A percentile compares a stretch with the other conserved stretches of the same genome.
Conservation (phyloP, 1,140 invertebrate genomes). For the Zophobas atratus region DNA sequence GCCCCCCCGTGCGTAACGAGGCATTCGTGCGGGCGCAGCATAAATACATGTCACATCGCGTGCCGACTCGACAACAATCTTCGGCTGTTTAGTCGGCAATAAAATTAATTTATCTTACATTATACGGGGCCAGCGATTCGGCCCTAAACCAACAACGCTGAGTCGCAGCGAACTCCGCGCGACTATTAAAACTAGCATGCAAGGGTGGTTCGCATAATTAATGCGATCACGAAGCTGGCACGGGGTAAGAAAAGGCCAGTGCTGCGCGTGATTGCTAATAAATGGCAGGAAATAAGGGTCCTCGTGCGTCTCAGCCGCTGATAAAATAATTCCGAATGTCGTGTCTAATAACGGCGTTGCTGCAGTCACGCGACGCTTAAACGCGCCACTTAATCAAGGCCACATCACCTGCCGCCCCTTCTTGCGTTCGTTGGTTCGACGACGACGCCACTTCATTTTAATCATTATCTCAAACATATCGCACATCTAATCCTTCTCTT, state of each 20-base stretch:
- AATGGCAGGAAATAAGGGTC: constrained; percentile 68
- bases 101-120: constrained; percentile 69
- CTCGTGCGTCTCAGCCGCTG: constrained; percentile 66
- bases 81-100: constrained; percentile 68
- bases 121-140: constrained; percentile 60
- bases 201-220: constrained; percentile 67
- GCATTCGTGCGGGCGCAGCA: constrained; percentile 57
- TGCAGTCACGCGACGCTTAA: constrained; percentile 60
- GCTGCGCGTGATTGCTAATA: constrained; percentile 67
- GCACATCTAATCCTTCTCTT: background rate
- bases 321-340: constrained; percentile 69
- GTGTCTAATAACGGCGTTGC: constrained; percentile 66
- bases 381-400: constrained; percentile 63
- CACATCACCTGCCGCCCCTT: constrained; percentile 38
- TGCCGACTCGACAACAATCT: constrained; percentile 66
- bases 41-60: constrained; percentile 66
- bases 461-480: constrained; percentile 17
- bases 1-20: constrained; percentile 37
- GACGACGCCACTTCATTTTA: constrained; percentile 25
- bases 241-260: constrained; percentile 66
- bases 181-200: constrained; percentile 57
- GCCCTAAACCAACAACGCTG: constrained; percentile 60
- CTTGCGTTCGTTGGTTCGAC: constrained; percentile 6
- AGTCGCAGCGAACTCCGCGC: background rate
- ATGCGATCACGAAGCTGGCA: constrained; percentile 67